A percentile compares a stretch with the other conserved stretches of the same genome.
phyloP scores from a whole-genome alignment of 30 jellyfish, hydroid and myxozoan genomes.

The Cassiopea xamachana region DNA sequence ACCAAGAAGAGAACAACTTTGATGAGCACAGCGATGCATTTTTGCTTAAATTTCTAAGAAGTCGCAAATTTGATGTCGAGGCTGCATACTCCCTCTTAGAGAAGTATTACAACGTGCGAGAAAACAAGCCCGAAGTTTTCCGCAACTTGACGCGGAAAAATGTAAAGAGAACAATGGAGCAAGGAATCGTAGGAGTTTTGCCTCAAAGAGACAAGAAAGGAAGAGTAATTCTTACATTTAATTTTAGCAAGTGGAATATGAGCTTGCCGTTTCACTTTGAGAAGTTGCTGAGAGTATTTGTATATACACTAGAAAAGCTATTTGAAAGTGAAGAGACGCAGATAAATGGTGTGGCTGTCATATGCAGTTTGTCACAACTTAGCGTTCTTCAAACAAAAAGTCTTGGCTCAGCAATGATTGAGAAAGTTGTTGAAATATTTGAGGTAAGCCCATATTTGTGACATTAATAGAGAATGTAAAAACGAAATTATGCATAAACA shows the following conservation, averaged over 20 bases:
- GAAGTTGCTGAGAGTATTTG: constrained; percentile 96
- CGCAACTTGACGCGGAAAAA: constrained; percentile 95
- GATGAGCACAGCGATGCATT: constrained; percentile 99
- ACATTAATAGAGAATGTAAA: background rate
- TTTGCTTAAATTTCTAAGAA: constrained; percentile 89
- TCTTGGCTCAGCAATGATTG: constrained; percentile 92
- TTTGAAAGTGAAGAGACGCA: constrained; percentile 98
- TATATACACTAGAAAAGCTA: constrained; percentile 89
- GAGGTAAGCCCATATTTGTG: constrained; percentile 67
- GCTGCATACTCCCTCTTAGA: constrained; percentile 86
- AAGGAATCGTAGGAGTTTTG: constrained; percentile 96
- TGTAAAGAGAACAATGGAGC: constrained; percentile 93
- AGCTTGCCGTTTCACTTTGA: constrained; percentile 96
- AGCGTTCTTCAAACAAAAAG: constrained; percentile 95
- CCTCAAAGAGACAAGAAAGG: constrained; percentile 99
- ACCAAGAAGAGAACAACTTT: constrained; percentile 95
- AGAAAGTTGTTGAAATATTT: constrained; percentile 76
- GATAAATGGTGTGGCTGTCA: constrained; percentile 92
- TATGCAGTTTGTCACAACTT: constrained; percentile 89
- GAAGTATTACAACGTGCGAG: constrained; percentile 90
- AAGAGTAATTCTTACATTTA: constrained; percentile 84
- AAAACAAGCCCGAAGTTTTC: constrained; percentile 93
- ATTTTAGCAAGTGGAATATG: constrained; percentile 93
- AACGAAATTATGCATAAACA: too few relatives aligned
- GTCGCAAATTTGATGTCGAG: constrained; percentile 96